Evolutionary conservation across 2,113 vertebrate species (phyloP).

Genomic region (Myanophis thanlyinensis): DNA sequence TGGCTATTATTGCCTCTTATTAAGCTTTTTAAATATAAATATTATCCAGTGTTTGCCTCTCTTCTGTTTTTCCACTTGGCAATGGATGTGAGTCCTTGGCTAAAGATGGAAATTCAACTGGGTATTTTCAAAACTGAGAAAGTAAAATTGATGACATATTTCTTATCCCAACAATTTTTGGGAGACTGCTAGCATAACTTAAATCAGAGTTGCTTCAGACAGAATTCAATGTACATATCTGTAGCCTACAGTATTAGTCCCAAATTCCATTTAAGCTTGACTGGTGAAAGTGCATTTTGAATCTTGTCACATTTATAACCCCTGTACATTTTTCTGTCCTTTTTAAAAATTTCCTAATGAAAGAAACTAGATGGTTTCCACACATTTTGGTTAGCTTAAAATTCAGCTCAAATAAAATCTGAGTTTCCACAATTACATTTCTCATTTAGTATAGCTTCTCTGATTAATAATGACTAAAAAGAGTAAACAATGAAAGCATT

Average conservation of each 20-base stretch:
- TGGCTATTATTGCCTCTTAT: neutral
- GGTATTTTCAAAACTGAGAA: neutral
- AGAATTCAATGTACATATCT: neutral
- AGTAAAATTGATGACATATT: neutral
- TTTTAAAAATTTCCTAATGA: neutral
- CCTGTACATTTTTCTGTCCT: neutral
- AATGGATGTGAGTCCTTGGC: neutral
- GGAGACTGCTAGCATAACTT: neutral
- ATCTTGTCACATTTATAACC: neutral
- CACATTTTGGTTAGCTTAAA: neutral
- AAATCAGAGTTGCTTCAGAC: neutral
- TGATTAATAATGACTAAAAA: neutral
- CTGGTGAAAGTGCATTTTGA: neutral
- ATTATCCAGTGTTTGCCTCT: neutral
- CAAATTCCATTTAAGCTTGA: neutral
- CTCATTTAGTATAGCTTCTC: neutral
- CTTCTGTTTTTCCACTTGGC: neutral
- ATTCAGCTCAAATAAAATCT: neutral
- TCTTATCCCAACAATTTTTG: neutral
- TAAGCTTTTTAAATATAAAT: neutral
- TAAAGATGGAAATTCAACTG: neutral
- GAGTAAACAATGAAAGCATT: neutral
- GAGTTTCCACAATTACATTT: neutral
- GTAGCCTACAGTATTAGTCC: neutral
- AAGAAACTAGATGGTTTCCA: neutral